phyloP scores from a whole-genome alignment of 1,140 invertebrate species.

The Bicyclus anynana region DNA sequence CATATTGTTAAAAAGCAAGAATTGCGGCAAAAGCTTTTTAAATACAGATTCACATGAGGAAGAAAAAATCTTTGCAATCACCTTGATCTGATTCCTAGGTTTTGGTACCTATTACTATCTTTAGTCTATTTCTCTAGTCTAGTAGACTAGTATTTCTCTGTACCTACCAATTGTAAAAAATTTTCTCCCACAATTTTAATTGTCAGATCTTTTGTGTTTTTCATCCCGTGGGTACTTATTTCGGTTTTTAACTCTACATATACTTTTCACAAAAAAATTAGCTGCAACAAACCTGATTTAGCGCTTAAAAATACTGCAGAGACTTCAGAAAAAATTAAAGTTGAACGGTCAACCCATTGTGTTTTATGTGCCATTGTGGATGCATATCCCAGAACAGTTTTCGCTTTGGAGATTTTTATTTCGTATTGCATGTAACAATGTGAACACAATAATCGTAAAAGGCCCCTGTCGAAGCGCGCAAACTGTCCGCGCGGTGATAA shows the following conservation, averaged over 20 bases:
- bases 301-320: not conserved
- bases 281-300: not conserved
- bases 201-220: too few relatives aligned
- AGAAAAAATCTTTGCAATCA: too few relatives aligned
- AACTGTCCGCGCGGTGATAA: conserved; percentile 68
- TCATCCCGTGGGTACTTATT: too few relatives aligned
- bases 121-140: too few relatives aligned
- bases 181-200: too few relatives aligned
- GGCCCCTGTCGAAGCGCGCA: conserved; percentile 58
- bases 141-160: too few relatives aligned
- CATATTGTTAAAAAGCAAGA: conserved; percentile 10
- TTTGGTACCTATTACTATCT: too few relatives aligned
- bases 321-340: not conserved
- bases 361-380: not conserved
- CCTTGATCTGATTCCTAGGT: too few relatives aligned
- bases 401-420: conserved; percentile 39
- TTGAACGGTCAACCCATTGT: not conserved
- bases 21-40: too few relatives aligned
- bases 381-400: not conserved
- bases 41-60: too few relatives aligned
- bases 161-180: too few relatives aligned
- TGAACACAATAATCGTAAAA: conserved; percentile 71
- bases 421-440: conserved; percentile 51
- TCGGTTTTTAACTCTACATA: too few relatives aligned
- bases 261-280: not conserved